Evolutionary conservation across 2,113 vertebrate genomes (phyloP).

Genomic region (Henicopernis longicauda): DNA sequence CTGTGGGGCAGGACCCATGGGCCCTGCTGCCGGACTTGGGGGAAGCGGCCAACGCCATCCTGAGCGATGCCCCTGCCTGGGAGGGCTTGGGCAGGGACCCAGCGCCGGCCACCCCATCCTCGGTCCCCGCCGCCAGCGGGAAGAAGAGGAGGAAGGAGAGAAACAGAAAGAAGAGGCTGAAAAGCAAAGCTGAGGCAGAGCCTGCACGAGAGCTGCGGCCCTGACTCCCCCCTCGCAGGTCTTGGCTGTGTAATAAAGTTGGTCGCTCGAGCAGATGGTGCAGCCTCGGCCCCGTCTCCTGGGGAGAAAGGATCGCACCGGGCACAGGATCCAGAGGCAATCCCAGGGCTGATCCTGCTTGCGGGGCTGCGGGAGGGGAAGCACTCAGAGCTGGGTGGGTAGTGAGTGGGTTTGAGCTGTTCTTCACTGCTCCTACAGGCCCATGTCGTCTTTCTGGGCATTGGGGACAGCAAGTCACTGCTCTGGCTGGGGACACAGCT

Average conservation of each 20-base stretch:
- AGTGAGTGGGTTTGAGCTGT: not conserved
- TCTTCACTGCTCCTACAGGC: not conserved
- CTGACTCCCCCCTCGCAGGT: rapidly evolving
- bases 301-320: rapidly evolving
- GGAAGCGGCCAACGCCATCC: constrained; percentile 67
- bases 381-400: rapidly evolving
- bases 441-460: rapidly evolving
- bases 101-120: not conserved
- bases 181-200: not conserved
- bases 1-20: not conserved
- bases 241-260: not conserved
- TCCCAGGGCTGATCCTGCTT: rapidly evolving
- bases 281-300: not conserved
- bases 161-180: constrained; percentile 18
- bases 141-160: constrained; percentile 33
- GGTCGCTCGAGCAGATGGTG: not conserved
- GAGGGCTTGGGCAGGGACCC: not conserved
- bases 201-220: rapidly evolving
- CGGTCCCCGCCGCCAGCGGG: rapidly evolving
- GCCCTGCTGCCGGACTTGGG: constrained; percentile 9
- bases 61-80: not conserved
- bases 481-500: not conserved
- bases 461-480: rapidly evolving
- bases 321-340: not conserved
- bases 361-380: not conserved